Conservation (phyloP, 1,140 invertebrate species). For the Kradibia gibbosae region DNA sequence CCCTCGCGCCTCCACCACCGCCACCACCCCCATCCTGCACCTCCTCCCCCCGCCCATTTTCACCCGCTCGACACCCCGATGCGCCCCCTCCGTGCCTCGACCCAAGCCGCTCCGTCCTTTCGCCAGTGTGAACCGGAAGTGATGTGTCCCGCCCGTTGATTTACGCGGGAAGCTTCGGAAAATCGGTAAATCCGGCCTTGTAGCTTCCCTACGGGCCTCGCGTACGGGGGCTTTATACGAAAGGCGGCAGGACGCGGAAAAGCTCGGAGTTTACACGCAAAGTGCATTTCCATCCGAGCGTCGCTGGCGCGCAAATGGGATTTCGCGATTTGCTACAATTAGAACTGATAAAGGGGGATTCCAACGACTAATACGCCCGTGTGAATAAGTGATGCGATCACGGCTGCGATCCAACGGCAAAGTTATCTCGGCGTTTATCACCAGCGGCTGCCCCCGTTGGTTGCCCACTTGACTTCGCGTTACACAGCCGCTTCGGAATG, state of each 20-base stretch:
- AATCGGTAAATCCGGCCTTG: slow-evolving; percentile 63
- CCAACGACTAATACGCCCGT: background rate
- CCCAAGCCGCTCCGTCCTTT: background rate
- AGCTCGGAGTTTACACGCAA: slow-evolving; percentile 27
- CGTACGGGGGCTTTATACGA: background rate
- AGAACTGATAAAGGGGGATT: slow-evolving; percentile 13
- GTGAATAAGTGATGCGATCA: background rate
- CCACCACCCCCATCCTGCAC: background rate
- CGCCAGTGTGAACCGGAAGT: slow-evolving; percentile 61
- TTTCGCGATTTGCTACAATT: slow-evolving; percentile 50
- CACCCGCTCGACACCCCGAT: background rate
- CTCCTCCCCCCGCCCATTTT: background rate
- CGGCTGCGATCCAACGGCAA: background rate
- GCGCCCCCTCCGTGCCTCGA: background rate
- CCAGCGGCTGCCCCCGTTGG: too few relatives aligned
- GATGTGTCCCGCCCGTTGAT: slow-evolving; percentile 66
- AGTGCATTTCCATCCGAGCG: slow-evolving; percentile 34
- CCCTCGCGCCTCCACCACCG: too few relatives aligned
- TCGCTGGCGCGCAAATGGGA: slow-evolving; percentile 32
- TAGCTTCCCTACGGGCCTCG: slow-evolving; percentile 53
- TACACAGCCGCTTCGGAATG: background rate
- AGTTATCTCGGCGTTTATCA: background rate
- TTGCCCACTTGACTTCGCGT: background rate
- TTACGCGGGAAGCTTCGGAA: slow-evolving; percentile 58
- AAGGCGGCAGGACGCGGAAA: background rate